Base-by-base conservation (phyloP, 2,113 vertebrate species). In the Notiomystis cincta region DNA sequence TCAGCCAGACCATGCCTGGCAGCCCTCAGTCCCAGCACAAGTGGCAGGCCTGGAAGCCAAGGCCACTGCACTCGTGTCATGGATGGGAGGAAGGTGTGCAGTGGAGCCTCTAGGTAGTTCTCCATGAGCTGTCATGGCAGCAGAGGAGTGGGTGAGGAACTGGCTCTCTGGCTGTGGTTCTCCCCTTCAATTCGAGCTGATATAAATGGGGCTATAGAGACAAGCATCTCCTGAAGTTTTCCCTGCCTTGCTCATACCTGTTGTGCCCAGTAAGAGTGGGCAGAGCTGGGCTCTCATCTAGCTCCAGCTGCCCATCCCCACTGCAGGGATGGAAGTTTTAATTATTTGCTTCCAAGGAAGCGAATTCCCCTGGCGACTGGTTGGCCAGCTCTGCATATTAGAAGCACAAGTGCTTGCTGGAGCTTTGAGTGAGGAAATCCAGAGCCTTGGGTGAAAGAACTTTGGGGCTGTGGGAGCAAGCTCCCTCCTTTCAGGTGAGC, bases 311-410 rank as follows among this genome's bases (percentile, higher is more conserved):
- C 53, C 25, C 56, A 78, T 75, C 30, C 33, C 24, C 40, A 54
- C 23, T 45, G 57, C 35, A 69, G 48, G 19, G 33, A 5, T 53
- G 15, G 27, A 45, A 91, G 18, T 67, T 47, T 84, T 87, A 62
- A 47, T 60, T 66, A 71, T 47, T 80, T 85, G 33, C 85, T 91
- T 95, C 78, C 57, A 69, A 89, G 28, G 58, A 90, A 62, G 35
- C 30, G 90, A 89, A 92, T 82, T 95, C 44, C 40, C 38, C 23
- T 8, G 14, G 54, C 64, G 51, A 73, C 56, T 56, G 69, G 40
- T 35, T 5, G 8, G 38, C 48, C 35, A 69, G 48, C 31, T 72
- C 60, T 42, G 38, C 13, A 5, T 42, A 28, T 40, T 33, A 90
- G 53, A 60, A 89, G 47, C 58, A 70, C 13, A 82, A 85, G 38